Evolutionary conservation across 2,888 invertebrate genomes (phyloP).

Genomic region (Pyrocoelia pectoralis): DNA sequence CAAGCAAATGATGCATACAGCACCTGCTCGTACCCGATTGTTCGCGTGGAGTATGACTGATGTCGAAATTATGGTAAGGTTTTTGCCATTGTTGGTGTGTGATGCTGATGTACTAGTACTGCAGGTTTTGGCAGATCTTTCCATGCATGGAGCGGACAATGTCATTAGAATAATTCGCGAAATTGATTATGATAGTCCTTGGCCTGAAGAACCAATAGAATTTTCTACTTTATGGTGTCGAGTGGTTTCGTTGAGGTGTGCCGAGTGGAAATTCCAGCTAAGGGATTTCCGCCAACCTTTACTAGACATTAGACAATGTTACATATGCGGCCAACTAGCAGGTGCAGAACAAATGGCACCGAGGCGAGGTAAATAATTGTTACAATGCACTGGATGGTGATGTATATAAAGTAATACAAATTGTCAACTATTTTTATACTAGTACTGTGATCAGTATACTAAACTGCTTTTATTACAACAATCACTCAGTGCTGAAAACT

Average conservation of each 20-base stretch:
- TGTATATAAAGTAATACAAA: neutral
- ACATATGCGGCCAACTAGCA: slow-evolving; percentile 87
- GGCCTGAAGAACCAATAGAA: slow-evolving; percentile 89
- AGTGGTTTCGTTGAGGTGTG: slow-evolving; percentile 80
- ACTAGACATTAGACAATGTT: slow-evolving; percentile 82
- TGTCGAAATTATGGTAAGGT: slow-evolving; percentile 68
- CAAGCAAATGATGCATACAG: slow-evolving; percentile 69
- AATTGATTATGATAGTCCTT: slow-evolving; percentile 89
- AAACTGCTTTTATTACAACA: too few relatives aligned
- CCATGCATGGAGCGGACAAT: slow-evolving; percentile 82
- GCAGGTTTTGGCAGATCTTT: slow-evolving; percentile 79
- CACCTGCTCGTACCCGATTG: slow-evolving; percentile 75
- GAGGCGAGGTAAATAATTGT: slow-evolving; percentile 52
- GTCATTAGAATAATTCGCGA: slow-evolving; percentile 77
- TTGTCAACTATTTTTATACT: neutral
- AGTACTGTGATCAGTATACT: too few relatives aligned
- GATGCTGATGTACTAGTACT: neutral
- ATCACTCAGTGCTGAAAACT: too few relatives aligned
- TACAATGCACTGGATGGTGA: neutral
- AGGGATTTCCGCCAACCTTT: slow-evolving; percentile 96
- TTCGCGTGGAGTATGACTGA: slow-evolving; percentile 87
- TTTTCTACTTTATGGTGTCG: slow-evolving; percentile 95
- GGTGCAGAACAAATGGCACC: slow-evolving; percentile 90
- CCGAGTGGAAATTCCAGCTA: slow-evolving; percentile 87
- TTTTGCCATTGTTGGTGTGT: slow-evolving; percentile 7